A percentile compares a stretch with the other conserved stretches of the same genome.
Evolutionary conservation across 2,888 invertebrate genomes (phyloP).

Genomic region (Cylindroiulus punctatus): DNA sequence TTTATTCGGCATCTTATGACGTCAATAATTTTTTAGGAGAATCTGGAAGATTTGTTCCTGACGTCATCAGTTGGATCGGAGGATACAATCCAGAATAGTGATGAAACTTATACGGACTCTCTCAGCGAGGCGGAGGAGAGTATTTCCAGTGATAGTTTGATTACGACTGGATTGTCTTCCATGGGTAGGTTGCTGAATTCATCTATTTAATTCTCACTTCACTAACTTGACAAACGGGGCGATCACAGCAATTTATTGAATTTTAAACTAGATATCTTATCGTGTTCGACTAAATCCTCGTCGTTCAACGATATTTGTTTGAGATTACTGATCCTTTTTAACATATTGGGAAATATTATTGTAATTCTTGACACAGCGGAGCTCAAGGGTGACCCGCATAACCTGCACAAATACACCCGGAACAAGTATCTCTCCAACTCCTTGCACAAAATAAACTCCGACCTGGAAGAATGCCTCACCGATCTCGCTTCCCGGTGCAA

Average conservation of each 20-base stretch:
- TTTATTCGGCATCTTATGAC: neutral
- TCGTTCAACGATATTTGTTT: too few species aligned
- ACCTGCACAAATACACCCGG: neutral
- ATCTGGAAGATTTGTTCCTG: neutral
- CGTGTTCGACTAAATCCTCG: too few species aligned
- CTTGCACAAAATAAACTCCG: conserved; percentile 27
- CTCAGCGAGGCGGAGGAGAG: conserved; percentile 36
- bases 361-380: neutral
- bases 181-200: neutral
- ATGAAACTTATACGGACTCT: conserved; percentile 6
- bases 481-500: neutral
- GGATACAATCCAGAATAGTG: conserved; percentile 26
- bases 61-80: neutral
- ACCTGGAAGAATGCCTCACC: neutral
- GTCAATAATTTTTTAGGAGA: neutral
- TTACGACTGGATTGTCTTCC: conserved; percentile 36
- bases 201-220: too few species aligned
- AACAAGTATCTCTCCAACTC: conserved; percentile 21
- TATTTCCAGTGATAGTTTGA: conserved; percentile 40
- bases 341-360: neutral
- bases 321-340: too few species aligned
- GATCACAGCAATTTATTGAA: too few species aligned
- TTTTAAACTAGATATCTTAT: too few species aligned
- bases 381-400: neutral
- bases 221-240: too few species aligned